Evolutionary conservation across 2,888 invertebrate species (phyloP), one percentile per base, ranked within the genome.

Genomic region (Petrophora chlorosata): DNA sequence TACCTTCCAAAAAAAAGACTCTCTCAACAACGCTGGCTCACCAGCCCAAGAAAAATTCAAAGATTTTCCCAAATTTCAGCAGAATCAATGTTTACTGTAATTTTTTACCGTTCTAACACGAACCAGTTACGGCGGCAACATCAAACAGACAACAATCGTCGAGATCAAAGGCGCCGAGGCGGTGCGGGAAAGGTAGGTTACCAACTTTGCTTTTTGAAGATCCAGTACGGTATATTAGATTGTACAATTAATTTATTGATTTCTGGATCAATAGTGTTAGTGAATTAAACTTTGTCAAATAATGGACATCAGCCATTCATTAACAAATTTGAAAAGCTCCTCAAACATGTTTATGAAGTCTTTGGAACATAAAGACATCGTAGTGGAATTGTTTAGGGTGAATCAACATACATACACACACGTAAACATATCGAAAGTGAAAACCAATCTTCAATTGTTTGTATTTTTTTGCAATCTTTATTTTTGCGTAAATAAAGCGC

Each of bases 41-140:
- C 8, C 13, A 8, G 26, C 12, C 10, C 16, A 16, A 26, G 25
- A 23, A 28, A 22, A 28, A 38, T 42, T 39, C 25, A 28, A n/a
- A 43, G 29, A 34, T 46, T 50, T 45, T 41, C 53, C 56, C 61
- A 67, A 67, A 63, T 67, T 74, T 71, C 71, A 66, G 65, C 65
- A 50, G 64, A 63, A 66, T 44, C 38, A 49, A 47, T 76, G 78
- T 79, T 77, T 76, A 75, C 70, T 64, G 75, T 76, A 78, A 73
- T 77, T 78, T n/a, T 76, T 73, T 69, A 67, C 64, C 65, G 65
- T 61, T 43, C 65, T 67, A 78, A 84, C 83, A 76, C 67, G 73
- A 82, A 77, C 72, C 83, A 82, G 82, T 67, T 58, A 65, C 73
- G 70, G 71, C 64, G 77, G 61, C 59, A 59, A 73, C 72, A 80